phyloP scores from a whole-genome alignment of 1,140 invertebrate genomes.

The Vanessa tameamea region DNA sequence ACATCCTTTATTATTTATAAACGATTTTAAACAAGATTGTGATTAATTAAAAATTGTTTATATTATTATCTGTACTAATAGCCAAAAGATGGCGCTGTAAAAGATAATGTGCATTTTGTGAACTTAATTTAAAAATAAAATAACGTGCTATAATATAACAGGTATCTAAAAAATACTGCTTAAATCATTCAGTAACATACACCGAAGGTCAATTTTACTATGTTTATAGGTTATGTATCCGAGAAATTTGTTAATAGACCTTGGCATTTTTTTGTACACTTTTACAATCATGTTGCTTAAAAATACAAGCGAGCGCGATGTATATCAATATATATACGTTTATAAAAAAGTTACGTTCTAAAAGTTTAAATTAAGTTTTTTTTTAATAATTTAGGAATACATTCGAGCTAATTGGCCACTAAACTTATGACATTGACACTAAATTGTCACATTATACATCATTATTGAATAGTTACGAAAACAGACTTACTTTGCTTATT shows the following conservation, averaged over 20 bases:
- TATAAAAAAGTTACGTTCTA: no score
- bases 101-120: no score
- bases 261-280: constrained; percentile 24
- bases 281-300: constrained; percentile 15
- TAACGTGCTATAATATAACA: background rate
- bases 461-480: no score
- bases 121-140: no score
- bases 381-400: no score
- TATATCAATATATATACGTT: background rate
- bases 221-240: constrained; percentile 8
- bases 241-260: constrained; percentile 1
- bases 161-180: background rate
- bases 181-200: background rate
- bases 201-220: constrained; percentile 21
- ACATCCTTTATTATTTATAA: background rate
- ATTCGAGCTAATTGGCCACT: no score
- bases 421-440: no score
- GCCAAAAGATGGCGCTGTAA: constrained; percentile 3
- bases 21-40: no score
- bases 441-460: no score
- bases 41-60: no score
- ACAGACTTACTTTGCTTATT: no score
- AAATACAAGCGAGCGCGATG: background rate
- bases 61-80: background rate
- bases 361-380: no score